Conservation (phyloP, 2,888 invertebrate genomes). For the Acronicta psi region DNA sequence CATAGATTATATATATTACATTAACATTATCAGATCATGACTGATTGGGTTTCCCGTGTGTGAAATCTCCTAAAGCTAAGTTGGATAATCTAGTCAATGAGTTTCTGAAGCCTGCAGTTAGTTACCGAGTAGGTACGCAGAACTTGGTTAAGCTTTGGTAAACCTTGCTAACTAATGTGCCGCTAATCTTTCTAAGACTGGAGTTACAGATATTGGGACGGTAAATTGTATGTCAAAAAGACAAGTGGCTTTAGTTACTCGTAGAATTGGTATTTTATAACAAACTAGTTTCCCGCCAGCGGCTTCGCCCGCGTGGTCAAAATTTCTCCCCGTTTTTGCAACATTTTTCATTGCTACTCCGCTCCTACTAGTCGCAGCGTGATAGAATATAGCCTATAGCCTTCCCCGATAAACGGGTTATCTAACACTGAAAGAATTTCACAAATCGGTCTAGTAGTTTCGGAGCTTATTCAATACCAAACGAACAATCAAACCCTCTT, state of each 20-base stretch:
- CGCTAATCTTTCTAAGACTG: constrained; percentile 19
- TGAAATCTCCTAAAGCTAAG: constrained; percentile 6
- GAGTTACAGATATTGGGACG: neutral
- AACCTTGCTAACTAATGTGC: constrained; percentile 18
- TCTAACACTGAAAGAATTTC: no score
- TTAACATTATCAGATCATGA: neutral
- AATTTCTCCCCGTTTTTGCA: no score
- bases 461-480: no score
- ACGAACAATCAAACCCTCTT: no score
- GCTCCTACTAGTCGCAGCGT: no score
- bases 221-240: neutral
- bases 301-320: no score
- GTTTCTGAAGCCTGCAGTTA: constrained; percentile 16
- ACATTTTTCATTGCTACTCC: no score
- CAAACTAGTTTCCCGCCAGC: no score
- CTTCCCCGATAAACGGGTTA: no score
- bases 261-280: neutral
- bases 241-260: neutral
- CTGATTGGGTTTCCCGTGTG: neutral
- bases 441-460: no score
- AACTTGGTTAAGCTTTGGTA: constrained; percentile 26
- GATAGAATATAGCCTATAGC: no score
- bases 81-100: constrained; percentile 14
- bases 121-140: constrained; percentile 6
- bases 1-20: no score